phyloP scores from a whole-genome alignment of 2,888 invertebrate genomes.

The Leptinotarsa juncta region DNA sequence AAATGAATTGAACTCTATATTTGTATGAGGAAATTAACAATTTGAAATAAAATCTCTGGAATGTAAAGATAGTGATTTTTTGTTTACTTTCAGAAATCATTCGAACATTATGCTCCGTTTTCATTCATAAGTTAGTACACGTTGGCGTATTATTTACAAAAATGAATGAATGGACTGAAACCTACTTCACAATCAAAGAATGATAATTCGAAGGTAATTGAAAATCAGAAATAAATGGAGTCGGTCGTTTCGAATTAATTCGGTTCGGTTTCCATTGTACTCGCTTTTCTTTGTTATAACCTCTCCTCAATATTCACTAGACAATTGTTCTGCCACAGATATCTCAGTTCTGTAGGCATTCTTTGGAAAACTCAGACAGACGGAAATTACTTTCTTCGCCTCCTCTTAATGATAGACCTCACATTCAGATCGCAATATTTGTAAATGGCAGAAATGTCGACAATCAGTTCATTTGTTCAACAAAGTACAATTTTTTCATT shows the following conservation, averaged over 20 bases:
- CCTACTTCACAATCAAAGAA: no score
- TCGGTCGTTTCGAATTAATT: slow-evolving; percentile 22
- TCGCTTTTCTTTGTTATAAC: slow-evolving; percentile 17
- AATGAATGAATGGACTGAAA: no score
- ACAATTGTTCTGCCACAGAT: slow-evolving; percentile 16
- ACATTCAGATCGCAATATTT: neutral
- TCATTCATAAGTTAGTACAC: no score
- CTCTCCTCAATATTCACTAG: slow-evolving; percentile 18
- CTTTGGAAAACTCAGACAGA: slow-evolving; percentile 4
- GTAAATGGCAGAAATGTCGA: neutral
- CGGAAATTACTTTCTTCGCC: slow-evolving; percentile 1
- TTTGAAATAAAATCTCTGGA: no score
- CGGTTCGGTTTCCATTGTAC: slow-evolving; percentile 22
- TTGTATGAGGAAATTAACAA: no score
- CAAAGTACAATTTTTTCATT: no score
- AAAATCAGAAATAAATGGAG: slow-evolving; percentile 15
- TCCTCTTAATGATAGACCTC: neutral
- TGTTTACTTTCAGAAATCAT: no score
- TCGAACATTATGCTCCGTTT: no score
- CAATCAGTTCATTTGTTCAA: no score
- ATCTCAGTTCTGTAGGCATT: slow-evolving; percentile 10
- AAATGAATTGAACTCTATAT: no score
- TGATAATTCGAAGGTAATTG: neutral
- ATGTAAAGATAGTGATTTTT: no score
- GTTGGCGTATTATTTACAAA: no score